A percentile compares a stretch with the other conserved stretches of the same genome.
These are phyloP conservation scores for Salpingus planirostris DNA, from an alignment of 2,888 invertebrate genomes.

Conservation along the genomic window DNA sequence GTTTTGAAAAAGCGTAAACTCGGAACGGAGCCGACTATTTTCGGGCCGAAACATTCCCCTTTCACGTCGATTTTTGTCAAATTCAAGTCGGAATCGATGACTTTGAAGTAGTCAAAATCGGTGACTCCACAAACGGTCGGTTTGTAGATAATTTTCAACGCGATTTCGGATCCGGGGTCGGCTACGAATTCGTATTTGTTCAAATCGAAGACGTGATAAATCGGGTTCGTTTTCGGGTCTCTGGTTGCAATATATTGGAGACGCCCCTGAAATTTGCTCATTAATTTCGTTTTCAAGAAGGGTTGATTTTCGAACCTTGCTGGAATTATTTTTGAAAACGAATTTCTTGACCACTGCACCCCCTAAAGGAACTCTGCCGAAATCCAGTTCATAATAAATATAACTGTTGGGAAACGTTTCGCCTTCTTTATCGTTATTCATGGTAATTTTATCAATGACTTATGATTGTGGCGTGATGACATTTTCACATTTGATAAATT, in stretches of 20 bases:
- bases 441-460: too few relatives aligned
- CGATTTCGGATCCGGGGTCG: conserved; percentile 1
- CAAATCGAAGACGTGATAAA: conserved; percentile 8
- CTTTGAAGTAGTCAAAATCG: conserved; percentile 7
- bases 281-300: too few relatives aligned
- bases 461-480: too few relatives aligned
- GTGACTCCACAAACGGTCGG: conserved; percentile 4
- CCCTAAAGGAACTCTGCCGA: conserved; percentile 7
- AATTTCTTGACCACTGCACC: conserved; percentile 1
- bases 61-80: conserved; percentile 3
- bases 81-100: conserved; percentile 2
- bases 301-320: too few relatives aligned
- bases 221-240: background rate
- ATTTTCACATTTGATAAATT: too few relatives aligned
- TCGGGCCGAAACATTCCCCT: conserved; percentile 8
- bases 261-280: too few relatives aligned
- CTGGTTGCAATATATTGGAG: background rate
- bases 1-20: conserved; percentile 4
- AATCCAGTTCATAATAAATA: conserved; percentile 3
- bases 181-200: conserved; percentile 7
- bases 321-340: conserved; percentile 1
- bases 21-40: conserved; percentile 1
- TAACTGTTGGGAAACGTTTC: too few relatives aligned
- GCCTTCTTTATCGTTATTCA: too few relatives aligned
- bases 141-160: conserved; percentile 5